A percentile compares a stretch with the other conserved stretches of the same genome.
These are phyloP conservation scores for Campoplex capitator DNA, from an alignment of 2,888 invertebrate species.

Conservation along the genomic window DNA sequence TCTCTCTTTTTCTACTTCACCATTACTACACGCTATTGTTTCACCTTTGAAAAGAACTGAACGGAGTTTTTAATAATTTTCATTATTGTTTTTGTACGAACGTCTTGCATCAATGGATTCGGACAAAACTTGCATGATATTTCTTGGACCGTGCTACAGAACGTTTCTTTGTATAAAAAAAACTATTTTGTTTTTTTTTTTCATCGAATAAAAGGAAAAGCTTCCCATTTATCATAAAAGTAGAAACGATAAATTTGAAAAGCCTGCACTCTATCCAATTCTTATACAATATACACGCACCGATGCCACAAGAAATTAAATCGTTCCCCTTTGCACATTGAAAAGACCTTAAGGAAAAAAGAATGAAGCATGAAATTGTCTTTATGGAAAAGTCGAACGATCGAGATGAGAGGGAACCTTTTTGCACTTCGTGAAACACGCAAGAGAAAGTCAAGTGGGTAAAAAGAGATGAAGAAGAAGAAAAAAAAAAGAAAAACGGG, in stretches of 20 bases:
- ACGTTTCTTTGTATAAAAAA: neutral
- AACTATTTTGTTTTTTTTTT: neutral
- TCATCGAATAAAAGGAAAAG: neutral
- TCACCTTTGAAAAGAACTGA: neutral
- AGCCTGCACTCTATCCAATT: neutral
- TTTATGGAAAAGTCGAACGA: conserved; percentile 16
- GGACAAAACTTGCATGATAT: neutral
- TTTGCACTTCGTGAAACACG: conserved; percentile 24
- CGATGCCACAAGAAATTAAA: neutral
- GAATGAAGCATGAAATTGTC: neutral
- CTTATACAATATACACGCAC: neutral
- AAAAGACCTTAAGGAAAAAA: conserved; percentile 1
- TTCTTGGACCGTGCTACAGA: neutral
- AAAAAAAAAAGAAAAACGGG: conserved; percentile 7
- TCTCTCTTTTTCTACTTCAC: neutral
- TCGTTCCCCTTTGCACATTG: neutral
- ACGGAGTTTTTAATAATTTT: conserved; percentile 5
- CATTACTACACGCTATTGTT: conserved; percentile 2
- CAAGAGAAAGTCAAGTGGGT: conserved; percentile 12
- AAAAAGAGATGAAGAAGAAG: neutral
- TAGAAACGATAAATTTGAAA: neutral
- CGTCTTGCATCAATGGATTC: neutral
- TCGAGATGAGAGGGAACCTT: conserved; percentile 12
- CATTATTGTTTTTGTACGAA: neutral
- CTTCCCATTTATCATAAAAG: neutral